Conservation (phyloP, 1,140 invertebrate genomes). For the Pseudomyrmex sp. region DNA sequence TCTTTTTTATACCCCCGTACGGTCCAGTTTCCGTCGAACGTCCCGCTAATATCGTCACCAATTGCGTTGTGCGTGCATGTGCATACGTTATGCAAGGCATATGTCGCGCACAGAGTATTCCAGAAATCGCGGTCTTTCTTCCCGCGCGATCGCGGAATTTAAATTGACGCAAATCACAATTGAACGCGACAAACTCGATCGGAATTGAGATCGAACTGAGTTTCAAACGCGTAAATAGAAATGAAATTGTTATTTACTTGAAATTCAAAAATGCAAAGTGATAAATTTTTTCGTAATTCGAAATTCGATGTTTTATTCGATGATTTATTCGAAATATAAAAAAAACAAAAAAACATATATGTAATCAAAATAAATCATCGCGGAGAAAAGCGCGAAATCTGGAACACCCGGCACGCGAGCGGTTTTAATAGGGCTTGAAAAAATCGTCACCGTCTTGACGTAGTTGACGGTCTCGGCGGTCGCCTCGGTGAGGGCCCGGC, state of each 20-base stretch:
- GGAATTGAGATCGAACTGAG: not conserved
- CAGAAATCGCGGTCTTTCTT: slow-evolving; percentile 31
- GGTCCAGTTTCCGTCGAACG: slow-evolving; percentile 39
- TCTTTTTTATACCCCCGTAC: not conserved
- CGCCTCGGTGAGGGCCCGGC: slow-evolving; percentile 94
- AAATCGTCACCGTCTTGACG: slow-evolving; percentile 91
- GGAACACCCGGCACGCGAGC: slow-evolving; percentile 28
- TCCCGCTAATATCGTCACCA: slow-evolving; percentile 26
- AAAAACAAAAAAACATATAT: too few species aligned
- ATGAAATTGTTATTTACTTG: not conserved
- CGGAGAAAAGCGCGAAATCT: not conserved
- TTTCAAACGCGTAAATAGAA: not conserved
- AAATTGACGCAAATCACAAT: slow-evolving; percentile 17
- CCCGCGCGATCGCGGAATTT: not conserved
- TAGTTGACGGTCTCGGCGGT: slow-evolving; percentile 94
- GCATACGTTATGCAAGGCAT: slow-evolving; percentile 51
- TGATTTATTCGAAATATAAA: too few species aligned
- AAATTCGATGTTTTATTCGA: too few species aligned
- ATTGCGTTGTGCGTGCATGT: slow-evolving; percentile 49
- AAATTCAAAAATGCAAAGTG: not conserved
- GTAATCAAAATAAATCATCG: not conserved
- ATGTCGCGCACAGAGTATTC: slow-evolving; percentile 37
- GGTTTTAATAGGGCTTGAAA: slow-evolving; percentile 43
- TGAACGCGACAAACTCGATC: not conserved
- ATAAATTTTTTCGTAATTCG: too few species aligned